Conservation (phyloP, 2,888 invertebrate genomes). For the Oligia latruncula region DNA sequence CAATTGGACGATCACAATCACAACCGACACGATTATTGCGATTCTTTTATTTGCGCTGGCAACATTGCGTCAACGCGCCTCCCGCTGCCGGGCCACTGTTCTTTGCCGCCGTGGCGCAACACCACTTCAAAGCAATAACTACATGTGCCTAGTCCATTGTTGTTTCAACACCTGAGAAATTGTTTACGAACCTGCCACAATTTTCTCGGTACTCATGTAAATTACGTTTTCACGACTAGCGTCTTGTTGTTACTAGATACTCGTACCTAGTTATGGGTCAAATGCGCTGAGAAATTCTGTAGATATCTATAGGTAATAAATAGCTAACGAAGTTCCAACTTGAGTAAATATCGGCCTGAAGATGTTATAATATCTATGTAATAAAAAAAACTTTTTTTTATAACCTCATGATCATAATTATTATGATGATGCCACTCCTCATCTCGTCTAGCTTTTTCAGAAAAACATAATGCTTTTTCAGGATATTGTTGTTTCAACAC, state of each 20-base stretch:
- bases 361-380: background rate
- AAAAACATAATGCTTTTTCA: background rate
- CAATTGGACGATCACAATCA: conserved; percentile 10
- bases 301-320: background rate
- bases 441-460: background rate
- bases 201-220: conserved; percentile 52
- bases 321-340: conserved; percentile 17
- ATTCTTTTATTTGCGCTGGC: conserved; percentile 48
- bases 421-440: background rate
- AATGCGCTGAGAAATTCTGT: conserved; percentile 11
- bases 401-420: too few species aligned
- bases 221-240: conserved; percentile 52
- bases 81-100: conserved; percentile 49
- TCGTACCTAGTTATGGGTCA: conserved; percentile 13
- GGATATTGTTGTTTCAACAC: conserved; percentile 71
- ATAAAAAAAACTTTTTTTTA: too few species aligned
- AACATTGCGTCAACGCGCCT: conserved; percentile 56
- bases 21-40: conserved; percentile 21
- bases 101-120: conserved; percentile 59
- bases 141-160: conserved; percentile 65
- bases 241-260: conserved; percentile 41
- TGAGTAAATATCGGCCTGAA: background rate
- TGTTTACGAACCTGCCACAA: conserved; percentile 60
- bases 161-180: conserved; percentile 71
- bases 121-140: conserved; percentile 64